phyloP scores from a whole-genome alignment of 2,113 vertebrate genomes.

The Manacus vitellinus region DNA sequence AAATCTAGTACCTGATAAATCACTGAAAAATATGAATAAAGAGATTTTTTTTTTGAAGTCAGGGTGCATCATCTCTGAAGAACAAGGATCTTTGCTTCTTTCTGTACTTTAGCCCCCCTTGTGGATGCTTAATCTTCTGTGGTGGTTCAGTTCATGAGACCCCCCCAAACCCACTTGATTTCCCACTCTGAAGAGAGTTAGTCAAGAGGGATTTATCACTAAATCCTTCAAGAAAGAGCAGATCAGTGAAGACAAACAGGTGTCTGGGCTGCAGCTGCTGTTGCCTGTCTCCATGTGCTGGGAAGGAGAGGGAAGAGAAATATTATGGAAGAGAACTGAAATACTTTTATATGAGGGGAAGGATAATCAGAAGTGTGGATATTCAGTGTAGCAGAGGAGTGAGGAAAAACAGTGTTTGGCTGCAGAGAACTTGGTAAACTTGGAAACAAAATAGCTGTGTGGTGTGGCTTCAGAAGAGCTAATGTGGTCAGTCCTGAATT shows the following conservation, averaged over 20 bases:
- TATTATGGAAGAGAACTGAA: not conserved
- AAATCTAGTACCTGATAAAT: not conserved
- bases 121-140: not conserved
- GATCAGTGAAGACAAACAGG: not conserved
- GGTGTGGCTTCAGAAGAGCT: not conserved
- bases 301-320: not conserved
- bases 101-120: not conserved
- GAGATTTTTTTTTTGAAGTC: not conserved
- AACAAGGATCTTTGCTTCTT: not conserved
- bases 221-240: not conserved
- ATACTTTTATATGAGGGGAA: not conserved
- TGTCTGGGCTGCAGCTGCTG: not conserved
- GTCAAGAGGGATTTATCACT: not conserved
- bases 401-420: not conserved
- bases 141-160: not conserved
- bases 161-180: not conserved
- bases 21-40: not conserved
- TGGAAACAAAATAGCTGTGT: accelerated
- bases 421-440: not conserved
- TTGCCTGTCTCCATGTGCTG: not conserved
- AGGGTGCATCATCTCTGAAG: not conserved
- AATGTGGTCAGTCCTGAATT: not conserved
- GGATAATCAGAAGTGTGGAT: not conserved
- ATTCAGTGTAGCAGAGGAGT: not conserved
- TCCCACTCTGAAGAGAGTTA: not conserved